phyloP scores from a whole-genome alignment of 53 echinoderm and acorn worm species.

The Henricia sp. region DNA sequence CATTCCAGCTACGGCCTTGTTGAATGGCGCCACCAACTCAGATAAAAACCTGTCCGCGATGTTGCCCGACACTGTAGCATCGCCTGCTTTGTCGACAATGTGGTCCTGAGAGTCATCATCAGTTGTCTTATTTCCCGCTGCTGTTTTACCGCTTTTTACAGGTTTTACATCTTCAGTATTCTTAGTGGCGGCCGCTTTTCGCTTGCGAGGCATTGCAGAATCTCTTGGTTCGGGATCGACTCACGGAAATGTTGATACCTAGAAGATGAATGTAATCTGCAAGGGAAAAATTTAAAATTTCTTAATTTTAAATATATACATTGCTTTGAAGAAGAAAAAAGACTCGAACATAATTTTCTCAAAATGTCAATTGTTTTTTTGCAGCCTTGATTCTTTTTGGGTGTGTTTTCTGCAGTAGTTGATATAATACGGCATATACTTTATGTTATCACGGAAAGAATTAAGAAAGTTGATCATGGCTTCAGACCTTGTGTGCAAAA shows the following conservation, averaged over 20 bases:
- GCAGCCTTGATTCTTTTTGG: too few relatives aligned
- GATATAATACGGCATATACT: too few relatives aligned
- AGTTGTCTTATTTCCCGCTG: not conserved
- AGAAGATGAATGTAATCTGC: not conserved
- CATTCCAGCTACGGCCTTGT: conserved; percentile 57
- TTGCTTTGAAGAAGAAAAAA: conserved; percentile 3
- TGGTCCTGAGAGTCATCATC: not conserved
- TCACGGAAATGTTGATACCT: not conserved
- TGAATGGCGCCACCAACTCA: conserved; percentile 77
- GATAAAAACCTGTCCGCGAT: conserved; percentile 82
- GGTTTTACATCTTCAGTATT: not conserved
- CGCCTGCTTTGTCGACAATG: too few relatives aligned
- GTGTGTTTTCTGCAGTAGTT: too few relatives aligned
- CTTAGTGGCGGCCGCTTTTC: not conserved
- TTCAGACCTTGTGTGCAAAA: too few relatives aligned
- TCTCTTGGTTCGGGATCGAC: too few relatives aligned
- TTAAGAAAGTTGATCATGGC: too few relatives aligned
- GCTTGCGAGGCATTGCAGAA: conserved; percentile 38
- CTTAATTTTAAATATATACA: too few relatives aligned
- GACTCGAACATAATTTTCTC: not conserved
- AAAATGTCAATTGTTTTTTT: too few relatives aligned
- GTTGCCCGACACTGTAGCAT: not conserved
- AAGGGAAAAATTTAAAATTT: too few relatives aligned
- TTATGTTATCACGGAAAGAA: too few relatives aligned
- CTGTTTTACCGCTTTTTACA: not conserved